Evolutionary conservation across 2,888 invertebrate species (phyloP), one percentile per base, ranked within the genome.

Genomic region (Entomobrya proxima): DNA sequence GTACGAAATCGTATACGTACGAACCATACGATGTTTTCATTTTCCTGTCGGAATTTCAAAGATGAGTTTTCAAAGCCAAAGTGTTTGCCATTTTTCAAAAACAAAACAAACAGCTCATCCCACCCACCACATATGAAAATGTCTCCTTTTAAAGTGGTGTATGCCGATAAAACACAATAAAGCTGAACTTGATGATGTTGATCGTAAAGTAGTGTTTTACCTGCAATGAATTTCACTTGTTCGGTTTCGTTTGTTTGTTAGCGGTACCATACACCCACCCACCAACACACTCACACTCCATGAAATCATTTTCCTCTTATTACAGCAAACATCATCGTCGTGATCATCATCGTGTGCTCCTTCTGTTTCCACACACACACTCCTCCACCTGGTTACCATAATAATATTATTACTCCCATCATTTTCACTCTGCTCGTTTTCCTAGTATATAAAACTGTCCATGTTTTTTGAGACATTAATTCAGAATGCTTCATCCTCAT

Each of bases 401-500:
- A 55, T 55, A n/a, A n/a, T n/a, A n/a, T n/a, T n/a, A 37, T 18
- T 32, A 64, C 32, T 18, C 64, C 37, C 35, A 18, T 35, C 64
- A n/a, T 30, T 64, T 64, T 64, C 32, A 32, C 37, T 37, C 44
- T 37, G 67, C 13, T 44, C 64, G 35, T 64, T 64, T 64, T 69
- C 5, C 40, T 7, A 18, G 35, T 69, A 21, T 35, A 80, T 61
- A 64, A 47, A 81, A 74, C 44, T 81, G 81, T 58, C 55, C 55
- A 81, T 74, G 55, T 7, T 61, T 67, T 77, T 81, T 61, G 61
- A 74, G 40, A 79, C 78, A 85, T 85, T 85, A 85, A 85, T 85
- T 85, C 85, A 79, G 85, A 61, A 79, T 85, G 85, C 50, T 85
- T 78, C 85, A 85, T 74, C 74, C 79, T 85, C 74, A 61, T 40